These are phyloP conservation scores for Enteromius paludinosus DNA, from an alignment of 2,797 vertebrate genomes.

Conservation along the genomic window DNA sequence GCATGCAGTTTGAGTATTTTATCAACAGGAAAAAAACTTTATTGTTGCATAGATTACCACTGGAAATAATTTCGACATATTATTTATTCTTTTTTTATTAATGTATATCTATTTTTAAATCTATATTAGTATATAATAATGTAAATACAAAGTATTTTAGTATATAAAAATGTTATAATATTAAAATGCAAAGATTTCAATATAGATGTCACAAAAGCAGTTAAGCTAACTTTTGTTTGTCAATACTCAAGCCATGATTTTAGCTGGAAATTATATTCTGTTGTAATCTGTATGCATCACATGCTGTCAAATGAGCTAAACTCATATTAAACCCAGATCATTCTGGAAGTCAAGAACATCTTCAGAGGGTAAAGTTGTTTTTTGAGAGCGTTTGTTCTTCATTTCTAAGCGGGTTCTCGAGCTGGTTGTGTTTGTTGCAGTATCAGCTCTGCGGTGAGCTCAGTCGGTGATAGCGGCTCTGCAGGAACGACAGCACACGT, in stretches of 20 bases:
- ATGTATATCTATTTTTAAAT: background rate
- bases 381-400: background rate
- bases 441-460: conserved; percentile 14
- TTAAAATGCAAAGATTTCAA: background rate
- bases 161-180: background rate
- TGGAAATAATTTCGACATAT: background rate
- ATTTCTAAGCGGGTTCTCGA: background rate
- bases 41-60: conserved; percentile 1
- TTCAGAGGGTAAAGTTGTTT: conserved; percentile 7
- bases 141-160: background rate
- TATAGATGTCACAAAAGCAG: background rate
- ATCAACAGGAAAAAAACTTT: background rate
- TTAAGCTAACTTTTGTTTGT: background rate
- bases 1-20: background rate
- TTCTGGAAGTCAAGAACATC: conserved; percentile 4
- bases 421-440: conserved; percentile 29
- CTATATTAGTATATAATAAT: background rate
- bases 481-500: conserved; percentile 67
- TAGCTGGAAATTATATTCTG: background rate
- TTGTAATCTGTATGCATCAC: conserved; percentile 14
- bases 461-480: conserved; percentile 77
- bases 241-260: background rate
- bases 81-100: background rate
- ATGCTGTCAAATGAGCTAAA: conserved; percentile 21
- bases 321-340: conserved; percentile 8